These are phyloP conservation scores for Nephrocerus scutellatus DNA, from an alignment of 2,888 invertebrate genomes.

Conservation along the genomic window DNA sequence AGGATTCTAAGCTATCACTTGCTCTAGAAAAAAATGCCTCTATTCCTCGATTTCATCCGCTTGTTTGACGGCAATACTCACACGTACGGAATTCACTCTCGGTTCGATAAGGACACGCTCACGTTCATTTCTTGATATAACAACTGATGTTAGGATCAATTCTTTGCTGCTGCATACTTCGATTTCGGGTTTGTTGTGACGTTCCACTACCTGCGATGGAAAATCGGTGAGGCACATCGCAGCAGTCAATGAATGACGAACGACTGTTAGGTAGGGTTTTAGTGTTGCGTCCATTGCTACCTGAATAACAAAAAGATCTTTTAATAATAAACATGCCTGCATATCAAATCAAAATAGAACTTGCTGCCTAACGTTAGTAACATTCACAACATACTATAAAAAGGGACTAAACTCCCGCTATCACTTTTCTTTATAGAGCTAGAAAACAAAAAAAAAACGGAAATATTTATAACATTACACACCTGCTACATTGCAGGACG, in stretches of 20 bases:
- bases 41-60: slow-evolving; percentile 74
- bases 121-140: slow-evolving; percentile 89
- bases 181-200: slow-evolving; percentile 97
- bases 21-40: too few species aligned
- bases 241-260: slow-evolving; percentile 84
- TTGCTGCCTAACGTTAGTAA: too few species aligned
- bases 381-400: too few species aligned
- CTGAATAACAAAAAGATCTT: too few species aligned
- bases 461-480: too few species aligned
- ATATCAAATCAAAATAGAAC: too few species aligned
- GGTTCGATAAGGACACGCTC: slow-evolving; percentile 92
- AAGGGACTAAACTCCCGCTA: too few species aligned
- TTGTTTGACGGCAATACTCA: slow-evolving; percentile 90
- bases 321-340: too few species aligned
- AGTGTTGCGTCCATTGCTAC: slow-evolving; percentile 84
- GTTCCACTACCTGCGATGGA: slow-evolving; percentile 92
- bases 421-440: too few species aligned
- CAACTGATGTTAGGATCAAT: slow-evolving; percentile 81
- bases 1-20: too few species aligned
- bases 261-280: slow-evolving; percentile 85
- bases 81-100: slow-evolving; percentile 88
- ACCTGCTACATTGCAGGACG: too few species aligned
- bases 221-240: slow-evolving; percentile 95
- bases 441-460: too few species aligned
- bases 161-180: slow-evolving; percentile 88